Evolutionary conservation across 2,888 invertebrate genomes (phyloP).

Genomic region (Sinohyriopsis cumingii): DNA sequence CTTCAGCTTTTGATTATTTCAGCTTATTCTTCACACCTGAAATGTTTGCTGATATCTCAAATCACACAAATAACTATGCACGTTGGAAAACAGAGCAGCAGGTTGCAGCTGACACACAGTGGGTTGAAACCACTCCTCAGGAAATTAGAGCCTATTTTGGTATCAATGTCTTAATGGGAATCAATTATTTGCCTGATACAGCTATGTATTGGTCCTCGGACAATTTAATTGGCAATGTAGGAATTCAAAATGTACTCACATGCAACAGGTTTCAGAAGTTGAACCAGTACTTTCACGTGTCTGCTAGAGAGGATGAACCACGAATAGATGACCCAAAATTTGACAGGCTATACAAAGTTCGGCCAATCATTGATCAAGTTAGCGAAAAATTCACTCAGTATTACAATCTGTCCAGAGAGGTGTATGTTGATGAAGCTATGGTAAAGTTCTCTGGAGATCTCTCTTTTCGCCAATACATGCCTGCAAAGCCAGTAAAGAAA

Average conservation of each 20-base stretch:
- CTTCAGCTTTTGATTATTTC: constrained; percentile 14
- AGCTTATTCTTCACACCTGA: constrained; percentile 12
- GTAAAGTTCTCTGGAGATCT: constrained; percentile 13
- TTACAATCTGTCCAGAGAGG: constrained; percentile 14
- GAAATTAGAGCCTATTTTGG: constrained; percentile 25
- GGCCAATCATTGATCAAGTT: constrained; percentile 4
- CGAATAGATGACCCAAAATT: not conserved
- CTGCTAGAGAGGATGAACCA: constrained; percentile 11
- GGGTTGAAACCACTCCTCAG: constrained; percentile 3
- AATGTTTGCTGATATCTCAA: constrained; percentile 3
- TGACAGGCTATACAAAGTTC: constrained; percentile 7
- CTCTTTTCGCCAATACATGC: constrained; percentile 18
- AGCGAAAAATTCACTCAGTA: constrained; percentile 1
- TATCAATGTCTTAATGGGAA: constrained; percentile 24
- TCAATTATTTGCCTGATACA: constrained; percentile 10
- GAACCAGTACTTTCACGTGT: constrained; percentile 18
- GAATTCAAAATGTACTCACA: constrained; percentile 10
- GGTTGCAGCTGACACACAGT: constrained; percentile 1
- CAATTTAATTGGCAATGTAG: constrained; percentile 8
- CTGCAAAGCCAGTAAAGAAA: constrained; percentile 11
- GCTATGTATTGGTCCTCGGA: constrained; percentile 26
- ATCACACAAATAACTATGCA: constrained; percentile 12
- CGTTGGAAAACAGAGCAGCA: constrained; percentile 2
- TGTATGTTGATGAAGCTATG: constrained; percentile 22
- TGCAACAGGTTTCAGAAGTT: constrained; percentile 21